Evolutionary conservation across 2,113 vertebrate genomes (phyloP).

Genomic region (Cyanoliseus patagonus): DNA sequence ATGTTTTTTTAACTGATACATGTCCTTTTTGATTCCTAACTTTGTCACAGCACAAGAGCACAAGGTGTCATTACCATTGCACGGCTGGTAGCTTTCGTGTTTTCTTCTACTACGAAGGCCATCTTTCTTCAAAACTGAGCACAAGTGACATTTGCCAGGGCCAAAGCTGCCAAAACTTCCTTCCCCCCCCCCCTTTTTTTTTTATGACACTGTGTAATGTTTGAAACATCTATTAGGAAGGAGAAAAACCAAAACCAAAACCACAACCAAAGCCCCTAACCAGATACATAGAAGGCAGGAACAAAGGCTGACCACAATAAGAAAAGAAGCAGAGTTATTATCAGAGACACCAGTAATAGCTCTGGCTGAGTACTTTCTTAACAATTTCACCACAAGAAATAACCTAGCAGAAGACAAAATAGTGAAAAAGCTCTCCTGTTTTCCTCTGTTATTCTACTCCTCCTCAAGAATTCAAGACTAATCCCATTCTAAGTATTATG

Average conservation of each 20-base stretch:
- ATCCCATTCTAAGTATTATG: not conserved
- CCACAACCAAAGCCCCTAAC: not conserved
- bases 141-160: accelerated
- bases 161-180: not conserved
- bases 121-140: not conserved
- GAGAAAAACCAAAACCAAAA: not conserved
- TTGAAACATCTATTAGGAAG: not conserved
- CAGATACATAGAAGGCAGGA: not conserved
- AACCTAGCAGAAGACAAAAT: not conserved
- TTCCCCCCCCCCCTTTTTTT: not conserved
- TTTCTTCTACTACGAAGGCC: not conserved
- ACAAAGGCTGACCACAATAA: not conserved
- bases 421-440: not conserved
- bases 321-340: not conserved
- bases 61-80: not conserved
- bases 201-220: not conserved
- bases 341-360: not conserved
- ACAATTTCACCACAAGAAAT: not conserved
- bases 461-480: not conserved
- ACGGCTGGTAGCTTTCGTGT: not conserved
- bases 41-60: not conserved
- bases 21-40: not conserved
- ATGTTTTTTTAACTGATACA: not conserved
- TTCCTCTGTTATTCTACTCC: not conserved
- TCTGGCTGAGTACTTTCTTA: not conserved